phyloP scores from a whole-genome alignment of 2,797 vertebrate genomes.

The Tragopan temminckii region DNA sequence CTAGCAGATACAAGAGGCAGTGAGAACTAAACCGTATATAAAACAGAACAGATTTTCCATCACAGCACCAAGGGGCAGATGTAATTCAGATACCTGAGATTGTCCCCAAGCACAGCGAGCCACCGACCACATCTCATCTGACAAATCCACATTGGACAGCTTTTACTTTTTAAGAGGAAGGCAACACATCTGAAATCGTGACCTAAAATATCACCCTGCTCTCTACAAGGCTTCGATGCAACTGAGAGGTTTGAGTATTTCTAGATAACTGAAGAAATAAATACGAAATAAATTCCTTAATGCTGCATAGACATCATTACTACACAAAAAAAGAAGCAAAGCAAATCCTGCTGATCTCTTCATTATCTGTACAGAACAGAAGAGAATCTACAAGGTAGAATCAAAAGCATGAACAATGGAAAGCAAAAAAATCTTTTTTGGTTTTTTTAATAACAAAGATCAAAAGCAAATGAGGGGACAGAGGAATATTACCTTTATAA shows the following conservation, averaged over 20 bases:
- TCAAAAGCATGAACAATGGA: background rate
- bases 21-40: background rate
- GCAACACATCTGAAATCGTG: background rate
- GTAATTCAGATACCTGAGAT: background rate
- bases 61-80: background rate
- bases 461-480: background rate
- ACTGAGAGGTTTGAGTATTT: background rate
- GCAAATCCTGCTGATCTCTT: background rate
- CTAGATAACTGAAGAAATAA: background rate
- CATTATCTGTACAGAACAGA: background rate
- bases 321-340: background rate
- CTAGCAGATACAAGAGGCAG: background rate
- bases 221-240: background rate
- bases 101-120: background rate
- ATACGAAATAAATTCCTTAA: background rate
- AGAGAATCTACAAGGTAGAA: background rate
- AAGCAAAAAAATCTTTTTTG: background rate
- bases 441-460: background rate
- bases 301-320: background rate
- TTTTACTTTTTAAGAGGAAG: background rate
- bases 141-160: background rate
- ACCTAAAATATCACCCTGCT: background rate
- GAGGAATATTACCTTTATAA: background rate
- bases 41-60: background rate
- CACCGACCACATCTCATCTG: accelerated